A percentile compares a stretch with the other conserved stretches of the same genome.
phyloP scores from a whole-genome alignment of 2,113 vertebrate genomes.

The Syrmaticus mikado region DNA sequence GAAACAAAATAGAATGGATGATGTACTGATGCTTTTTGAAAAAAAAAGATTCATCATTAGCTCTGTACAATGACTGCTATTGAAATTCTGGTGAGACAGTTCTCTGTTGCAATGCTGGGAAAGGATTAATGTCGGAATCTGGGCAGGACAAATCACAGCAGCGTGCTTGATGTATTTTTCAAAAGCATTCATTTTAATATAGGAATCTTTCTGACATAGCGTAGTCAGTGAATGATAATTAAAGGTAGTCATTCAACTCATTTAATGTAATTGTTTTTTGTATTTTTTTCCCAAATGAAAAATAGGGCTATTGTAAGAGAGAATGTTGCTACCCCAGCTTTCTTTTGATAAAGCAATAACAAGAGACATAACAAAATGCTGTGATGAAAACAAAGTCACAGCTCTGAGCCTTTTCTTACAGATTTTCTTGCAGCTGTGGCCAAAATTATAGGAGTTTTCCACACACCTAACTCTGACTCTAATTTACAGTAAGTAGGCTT shows the following conservation, averaged over 20 bases:
- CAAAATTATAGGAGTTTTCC: conserved; percentile 63
- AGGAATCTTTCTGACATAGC: conserved; percentile 34
- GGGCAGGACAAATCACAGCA: conserved; percentile 51
- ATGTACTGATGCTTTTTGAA: not conserved
- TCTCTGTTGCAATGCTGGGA: not conserved
- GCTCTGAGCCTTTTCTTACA: conserved; percentile 51
- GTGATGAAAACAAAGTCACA: conserved; percentile 66
- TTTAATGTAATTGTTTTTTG: not conserved
- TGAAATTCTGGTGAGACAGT: conserved; percentile 44
- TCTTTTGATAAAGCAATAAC: conserved; percentile 49
- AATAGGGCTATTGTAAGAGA: conserved; percentile 42
- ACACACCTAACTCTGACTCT: conserved; percentile 49
- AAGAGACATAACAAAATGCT: conserved; percentile 40
- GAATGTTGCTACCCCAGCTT: conserved; percentile 6
- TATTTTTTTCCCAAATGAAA: conserved; percentile 8
- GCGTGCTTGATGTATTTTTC: conserved; percentile 66
- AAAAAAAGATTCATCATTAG: conserved; percentile 25
- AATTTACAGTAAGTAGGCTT: conserved; percentile 53
- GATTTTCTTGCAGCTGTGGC: conserved; percentile 58
- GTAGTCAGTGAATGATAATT: conserved; percentile 50
- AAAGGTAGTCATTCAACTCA: conserved; percentile 60
- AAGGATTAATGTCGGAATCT: conserved; percentile 63
- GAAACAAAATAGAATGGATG: conserved; percentile 29
- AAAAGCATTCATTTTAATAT: conserved; percentile 60
- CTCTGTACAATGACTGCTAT: conserved; percentile 15